Evolutionary conservation across 2,797 vertebrate genomes (phyloP).

Genomic region (Cetoscarus ocellatus): DNA sequence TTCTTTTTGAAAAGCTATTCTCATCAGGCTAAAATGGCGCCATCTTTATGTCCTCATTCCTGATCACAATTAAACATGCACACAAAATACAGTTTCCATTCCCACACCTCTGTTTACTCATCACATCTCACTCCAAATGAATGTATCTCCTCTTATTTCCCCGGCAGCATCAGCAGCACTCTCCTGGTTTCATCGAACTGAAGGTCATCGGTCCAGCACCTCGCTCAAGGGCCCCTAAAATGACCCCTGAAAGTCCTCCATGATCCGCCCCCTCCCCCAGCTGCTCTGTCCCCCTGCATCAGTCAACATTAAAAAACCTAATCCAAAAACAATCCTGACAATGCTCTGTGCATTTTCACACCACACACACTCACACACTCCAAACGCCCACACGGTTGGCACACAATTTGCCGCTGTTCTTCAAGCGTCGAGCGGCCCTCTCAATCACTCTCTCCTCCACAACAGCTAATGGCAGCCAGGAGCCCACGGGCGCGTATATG

Average conservation of each 20-base stretch:
- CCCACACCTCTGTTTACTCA: constrained; percentile 3
- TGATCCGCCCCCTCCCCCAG: constrained; percentile 6
- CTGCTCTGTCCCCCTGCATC: background rate
- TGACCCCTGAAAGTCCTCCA: background rate
- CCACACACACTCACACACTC: constrained; percentile 11
- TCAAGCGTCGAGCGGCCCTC: constrained; percentile 41
- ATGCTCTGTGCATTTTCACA: constrained; percentile 26
- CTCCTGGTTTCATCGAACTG: background rate
- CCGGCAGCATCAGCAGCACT: background rate
- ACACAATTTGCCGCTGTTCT: constrained; percentile 51
- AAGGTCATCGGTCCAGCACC: background rate
- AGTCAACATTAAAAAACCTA: constrained; percentile 2
- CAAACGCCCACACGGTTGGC: constrained; percentile 65
- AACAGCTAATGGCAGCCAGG: constrained; percentile 68
- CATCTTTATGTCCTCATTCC: background rate
- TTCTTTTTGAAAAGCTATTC: too few species aligned
- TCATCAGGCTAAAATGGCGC: too few species aligned
- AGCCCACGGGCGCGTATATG: constrained; percentile 59
- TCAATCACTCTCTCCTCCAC: constrained; percentile 59
- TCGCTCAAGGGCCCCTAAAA: background rate
- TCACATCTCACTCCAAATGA: background rate
- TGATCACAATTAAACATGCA: background rate
- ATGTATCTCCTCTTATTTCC: background rate
- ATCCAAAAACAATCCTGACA: constrained; percentile 21
- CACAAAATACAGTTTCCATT: constrained; percentile 15